Evolutionary conservation across 2,888 invertebrate species (phyloP), one percentile per base, ranked within the genome.

Genomic region (Andrena dorsata): DNA sequence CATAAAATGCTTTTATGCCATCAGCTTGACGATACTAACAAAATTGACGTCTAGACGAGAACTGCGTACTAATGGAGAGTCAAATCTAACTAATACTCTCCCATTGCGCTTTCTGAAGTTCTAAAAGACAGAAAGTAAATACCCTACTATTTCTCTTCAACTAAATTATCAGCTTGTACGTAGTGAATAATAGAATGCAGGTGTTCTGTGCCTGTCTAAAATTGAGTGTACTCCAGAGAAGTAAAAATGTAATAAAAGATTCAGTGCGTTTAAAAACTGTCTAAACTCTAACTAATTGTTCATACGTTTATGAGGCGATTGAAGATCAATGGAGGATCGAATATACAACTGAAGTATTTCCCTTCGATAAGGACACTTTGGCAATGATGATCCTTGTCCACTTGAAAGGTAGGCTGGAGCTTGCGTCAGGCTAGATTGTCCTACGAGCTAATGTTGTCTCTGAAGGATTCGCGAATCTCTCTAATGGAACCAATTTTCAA

Each of bases 1-100:
- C 61, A 71, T 72, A 80, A 82, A 82, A 80, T 80, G 74, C 82
- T 79, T 82, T 82, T 68, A 80, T 53, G 82, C 41, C 71, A 79
- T 82, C 74, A 79, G 30, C 64, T 66, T 49, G 58, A 28, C 23
- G 64, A 71, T 71, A 71, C 75, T 82, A 79, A 80, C 73, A 74
- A 79, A 82, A 80, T 82, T 75, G 47, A 66, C 47, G 80, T 79
- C 74, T 53, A 56, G 70, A 8, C 66, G 64, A 10, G 20, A 13
- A 53, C 51, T 56, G 32, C 70, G 41, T 63, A 51, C 53, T 66
- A 75, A 75, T 80, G 80, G 80, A 82, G 28, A 66, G 65, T 58
- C 70, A 30, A 66, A 70, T 77, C 51, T 74, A 79, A 79, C 73
- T 66, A 61, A 69, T 69, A 49, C 41, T 41, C 41, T 58, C 73